A percentile compares a stretch with the other conserved stretches of the same genome.
These are phyloP conservation scores for Oreochromis grahami DNA, from an alignment of 2,797 vertebrate species.

Conservation along the genomic window DNA sequence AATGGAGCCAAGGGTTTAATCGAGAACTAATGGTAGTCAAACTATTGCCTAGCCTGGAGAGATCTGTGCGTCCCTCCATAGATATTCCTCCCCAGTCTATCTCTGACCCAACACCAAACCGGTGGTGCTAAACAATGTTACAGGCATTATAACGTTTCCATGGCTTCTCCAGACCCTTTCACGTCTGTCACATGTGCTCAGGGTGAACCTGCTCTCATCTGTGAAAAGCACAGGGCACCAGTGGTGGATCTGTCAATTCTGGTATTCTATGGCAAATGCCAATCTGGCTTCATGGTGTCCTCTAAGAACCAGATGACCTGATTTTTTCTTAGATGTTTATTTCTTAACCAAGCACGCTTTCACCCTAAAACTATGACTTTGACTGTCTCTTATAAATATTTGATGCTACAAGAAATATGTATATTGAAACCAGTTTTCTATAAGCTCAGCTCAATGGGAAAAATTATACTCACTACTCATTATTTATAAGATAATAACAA, in stretches of 20 bases:
- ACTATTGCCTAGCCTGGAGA: background rate
- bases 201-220: background rate
- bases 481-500: background rate
- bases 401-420: background rate
- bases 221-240: background rate
- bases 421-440: background rate
- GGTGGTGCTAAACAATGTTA: background rate
- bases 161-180: background rate
- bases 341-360: background rate
- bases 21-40: background rate
- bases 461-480: background rate
- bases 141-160: background rate
- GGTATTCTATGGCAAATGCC: background rate
- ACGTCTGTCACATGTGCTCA: background rate
- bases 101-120: background rate
- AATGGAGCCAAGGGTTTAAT: background rate
- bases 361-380: background rate
- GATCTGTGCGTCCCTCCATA: background rate
- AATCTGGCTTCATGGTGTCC: background rate
- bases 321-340: background rate
- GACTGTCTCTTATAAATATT: background rate
- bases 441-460: background rate
- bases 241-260: background rate
- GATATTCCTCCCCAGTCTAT: background rate
- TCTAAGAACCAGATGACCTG: background rate